Conservation (phyloP, 2,797 vertebrate species). For the Mus spretus region DNA sequence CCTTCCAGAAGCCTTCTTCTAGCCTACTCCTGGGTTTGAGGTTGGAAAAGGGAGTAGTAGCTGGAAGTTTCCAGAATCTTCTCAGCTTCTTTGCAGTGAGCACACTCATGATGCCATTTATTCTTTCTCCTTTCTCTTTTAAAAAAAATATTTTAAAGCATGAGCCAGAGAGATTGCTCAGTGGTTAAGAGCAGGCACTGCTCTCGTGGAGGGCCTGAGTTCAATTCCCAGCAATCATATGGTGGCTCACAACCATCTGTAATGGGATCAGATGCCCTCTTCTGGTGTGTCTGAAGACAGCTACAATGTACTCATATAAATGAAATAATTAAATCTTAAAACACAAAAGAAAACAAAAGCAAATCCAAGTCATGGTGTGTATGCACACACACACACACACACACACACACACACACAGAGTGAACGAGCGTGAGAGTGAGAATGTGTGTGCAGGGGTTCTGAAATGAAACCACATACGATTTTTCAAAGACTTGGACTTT, state of each 20-base stretch:
- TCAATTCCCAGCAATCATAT: not conserved
- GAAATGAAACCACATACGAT: not conserved
- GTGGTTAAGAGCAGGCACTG: not conserved
- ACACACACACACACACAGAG: not conserved
- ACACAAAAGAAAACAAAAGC: no score
- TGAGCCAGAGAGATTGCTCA: not conserved
- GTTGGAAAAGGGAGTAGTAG: not conserved
- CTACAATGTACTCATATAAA: no score
- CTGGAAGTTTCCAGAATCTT: not conserved
- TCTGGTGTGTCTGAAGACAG: no score
- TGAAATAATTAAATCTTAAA: no score
- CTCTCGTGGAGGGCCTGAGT: not conserved
- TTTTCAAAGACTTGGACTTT: conserved; percentile 46
- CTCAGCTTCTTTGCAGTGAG: not conserved
- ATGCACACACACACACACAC: not conserved
- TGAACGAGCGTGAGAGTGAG: not conserved
- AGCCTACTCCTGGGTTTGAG: not conserved
- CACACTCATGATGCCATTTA: rapidly evolving
- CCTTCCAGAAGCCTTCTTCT: not conserved
- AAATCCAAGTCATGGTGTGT: not conserved
- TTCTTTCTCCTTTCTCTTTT: not conserved
- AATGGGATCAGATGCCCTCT: no score
- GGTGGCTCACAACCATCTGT: no score
- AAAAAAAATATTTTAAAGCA: not conserved
- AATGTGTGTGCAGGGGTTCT: no score